Conservation (phyloP, 2,888 invertebrate species). For the Cyaniris semiargus region DNA sequence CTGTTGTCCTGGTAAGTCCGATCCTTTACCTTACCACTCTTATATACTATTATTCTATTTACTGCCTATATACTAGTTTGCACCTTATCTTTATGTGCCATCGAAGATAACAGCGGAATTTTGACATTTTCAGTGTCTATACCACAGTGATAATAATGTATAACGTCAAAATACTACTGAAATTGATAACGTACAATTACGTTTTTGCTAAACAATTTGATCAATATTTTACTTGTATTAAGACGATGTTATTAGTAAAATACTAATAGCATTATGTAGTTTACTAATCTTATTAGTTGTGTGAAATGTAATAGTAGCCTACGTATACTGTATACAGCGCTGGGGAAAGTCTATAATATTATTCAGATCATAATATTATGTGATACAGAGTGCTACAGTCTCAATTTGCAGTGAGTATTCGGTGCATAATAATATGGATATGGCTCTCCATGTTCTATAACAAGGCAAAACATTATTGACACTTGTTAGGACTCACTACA, state of each 20-base stretch:
- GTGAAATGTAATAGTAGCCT: neutral
- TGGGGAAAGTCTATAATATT: neutral
- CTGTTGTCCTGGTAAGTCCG: slow-evolving; percentile 11
- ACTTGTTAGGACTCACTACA: neutral
- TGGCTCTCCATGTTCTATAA: neutral
- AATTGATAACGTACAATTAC: neutral
- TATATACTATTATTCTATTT: neutral
- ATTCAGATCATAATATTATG: neutral
- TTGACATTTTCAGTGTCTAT: neutral
- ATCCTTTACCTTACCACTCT: neutral
- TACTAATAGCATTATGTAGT: neutral
- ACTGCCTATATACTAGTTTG: no score
- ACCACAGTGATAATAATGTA: neutral
- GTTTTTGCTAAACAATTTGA: no score
- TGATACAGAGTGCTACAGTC: neutral
- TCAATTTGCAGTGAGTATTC: no score
- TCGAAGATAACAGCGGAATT: neutral
- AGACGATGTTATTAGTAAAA: neutral
- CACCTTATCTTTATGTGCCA: neutral
- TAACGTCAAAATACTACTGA: neutral
- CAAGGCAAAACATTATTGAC: neutral
- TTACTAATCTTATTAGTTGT: neutral
- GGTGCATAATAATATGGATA: no score
- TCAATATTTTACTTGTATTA: no score
- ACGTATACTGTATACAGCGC: neutral